Conservation (phyloP, 1,140 invertebrate genomes). For the Phthorimaea operculella region DNA sequence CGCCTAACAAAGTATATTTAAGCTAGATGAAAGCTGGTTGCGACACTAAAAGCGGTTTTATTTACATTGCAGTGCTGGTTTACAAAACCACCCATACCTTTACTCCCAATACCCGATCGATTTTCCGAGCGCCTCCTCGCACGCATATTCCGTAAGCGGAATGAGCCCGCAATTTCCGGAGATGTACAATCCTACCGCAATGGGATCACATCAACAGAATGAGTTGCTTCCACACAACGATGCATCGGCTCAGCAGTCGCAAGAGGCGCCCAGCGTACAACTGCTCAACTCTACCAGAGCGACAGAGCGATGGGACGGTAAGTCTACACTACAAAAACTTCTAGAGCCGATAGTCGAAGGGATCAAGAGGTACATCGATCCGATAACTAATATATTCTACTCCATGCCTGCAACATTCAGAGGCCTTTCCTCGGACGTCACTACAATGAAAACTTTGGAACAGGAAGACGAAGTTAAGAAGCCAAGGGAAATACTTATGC, state of each 20-base stretch:
- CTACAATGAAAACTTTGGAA: constrained; percentile 36
- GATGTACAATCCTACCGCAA: constrained; percentile 52
- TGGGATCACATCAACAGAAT: constrained; percentile 43
- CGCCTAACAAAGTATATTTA: no score
- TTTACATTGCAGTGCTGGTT: constrained; percentile 60
- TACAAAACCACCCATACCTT: constrained; percentile 62
- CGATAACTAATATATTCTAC: constrained; percentile 50
- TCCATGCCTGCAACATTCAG: constrained; percentile 54
- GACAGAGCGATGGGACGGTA: constrained; percentile 66
- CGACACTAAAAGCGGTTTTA: constrained; percentile 22
- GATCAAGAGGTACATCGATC: constrained; percentile 46
- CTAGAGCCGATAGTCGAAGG: constrained; percentile 52
- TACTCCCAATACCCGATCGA: constrained; percentile 67
- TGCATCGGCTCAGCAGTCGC: constrained; percentile 62
- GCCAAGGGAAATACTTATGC: constrained; percentile 45
- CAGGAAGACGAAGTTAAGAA: constrained; percentile 34
- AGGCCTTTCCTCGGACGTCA: constrained; percentile 44
- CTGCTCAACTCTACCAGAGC: constrained; percentile 58
- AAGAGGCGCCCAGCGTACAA: constrained; percentile 51
- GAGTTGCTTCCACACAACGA: constrained; percentile 57
- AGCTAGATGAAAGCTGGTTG: no score
- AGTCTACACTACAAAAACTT: constrained; percentile 55
- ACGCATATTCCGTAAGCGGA: constrained; percentile 61
- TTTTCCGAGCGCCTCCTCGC: constrained; percentile 62
- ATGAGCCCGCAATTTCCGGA: constrained; percentile 58